These are phyloP conservation scores for Pogonomyrmex barbatus DNA, from an alignment of 1,140 invertebrate species.

Conservation along the genomic window DNA sequence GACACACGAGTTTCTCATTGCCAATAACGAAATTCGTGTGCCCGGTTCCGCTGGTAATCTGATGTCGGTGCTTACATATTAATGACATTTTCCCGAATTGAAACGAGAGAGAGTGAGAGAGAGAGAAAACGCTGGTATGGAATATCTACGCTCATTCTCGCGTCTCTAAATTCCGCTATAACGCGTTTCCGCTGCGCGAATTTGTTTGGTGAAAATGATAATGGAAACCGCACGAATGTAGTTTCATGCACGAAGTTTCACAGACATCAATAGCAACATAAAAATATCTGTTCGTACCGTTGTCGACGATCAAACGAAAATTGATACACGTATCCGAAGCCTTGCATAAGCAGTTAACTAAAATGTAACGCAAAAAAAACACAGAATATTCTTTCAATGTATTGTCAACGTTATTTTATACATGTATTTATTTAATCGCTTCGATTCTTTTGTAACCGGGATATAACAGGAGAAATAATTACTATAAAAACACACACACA, in stretches of 20 bases:
- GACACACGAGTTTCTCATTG: slow-evolving; percentile 62
- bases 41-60: slow-evolving; percentile 50
- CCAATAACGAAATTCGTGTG: slow-evolving; percentile 59
- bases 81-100: slow-evolving; percentile 59
- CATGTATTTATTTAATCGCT: neutral
- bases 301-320: slow-evolving; percentile 11
- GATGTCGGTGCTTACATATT: slow-evolving; percentile 64
- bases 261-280: neutral
- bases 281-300: slow-evolving; percentile 19
- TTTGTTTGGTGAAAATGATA: slow-evolving; percentile 60
- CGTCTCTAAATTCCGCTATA: slow-evolving; percentile 53
- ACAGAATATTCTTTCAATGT: neutral
- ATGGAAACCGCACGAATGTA: slow-evolving; percentile 24
- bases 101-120: slow-evolving; percentile 52
- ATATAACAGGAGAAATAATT: neutral
- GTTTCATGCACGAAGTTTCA: slow-evolving; percentile 10
- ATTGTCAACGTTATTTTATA: neutral
- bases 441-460: neutral
- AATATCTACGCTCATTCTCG: slow-evolving; percentile 51
- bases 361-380: neutral
- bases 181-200: slow-evolving; percentile 38
- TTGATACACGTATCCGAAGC: neutral
- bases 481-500: neutral
- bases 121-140: neutral
- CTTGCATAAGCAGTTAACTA: slow-evolving; percentile 2